Conservation (phyloP, 2,797 vertebrate species). For the Lophotriccus pileatus region DNA sequence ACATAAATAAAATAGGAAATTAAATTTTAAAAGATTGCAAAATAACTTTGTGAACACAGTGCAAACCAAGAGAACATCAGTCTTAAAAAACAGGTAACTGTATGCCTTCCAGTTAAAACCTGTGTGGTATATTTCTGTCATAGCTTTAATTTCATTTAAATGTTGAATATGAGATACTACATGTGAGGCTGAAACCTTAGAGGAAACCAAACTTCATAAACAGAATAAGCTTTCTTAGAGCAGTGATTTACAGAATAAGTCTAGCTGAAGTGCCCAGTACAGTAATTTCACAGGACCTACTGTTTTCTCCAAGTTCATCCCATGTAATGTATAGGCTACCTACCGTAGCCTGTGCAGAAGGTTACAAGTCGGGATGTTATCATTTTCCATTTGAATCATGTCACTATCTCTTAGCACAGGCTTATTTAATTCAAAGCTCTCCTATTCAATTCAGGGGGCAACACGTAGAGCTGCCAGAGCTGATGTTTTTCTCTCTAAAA, state of each 20-base stretch:
- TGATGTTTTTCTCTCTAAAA: neutral
- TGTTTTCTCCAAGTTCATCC: neutral
- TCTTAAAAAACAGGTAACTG: neutral
- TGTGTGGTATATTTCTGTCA: neutral
- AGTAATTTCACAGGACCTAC: neutral
- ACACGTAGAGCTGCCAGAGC: neutral
- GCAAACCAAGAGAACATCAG: slow-evolving; percentile 7
- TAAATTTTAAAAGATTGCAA: slow-evolving; percentile 64
- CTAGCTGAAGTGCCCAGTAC: neutral
- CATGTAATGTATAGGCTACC: neutral
- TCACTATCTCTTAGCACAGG: neutral
- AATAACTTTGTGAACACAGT: slow-evolving; percentile 36
- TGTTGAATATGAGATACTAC: slow-evolving; percentile 15
- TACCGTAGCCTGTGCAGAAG: neutral
- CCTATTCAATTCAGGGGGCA: neutral
- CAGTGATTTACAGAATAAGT: neutral
- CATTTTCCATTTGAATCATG: neutral
- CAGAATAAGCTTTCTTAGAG: neutral
- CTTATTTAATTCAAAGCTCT: neutral
- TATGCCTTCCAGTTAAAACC: neutral
- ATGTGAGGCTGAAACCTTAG: slow-evolving; percentile 36
- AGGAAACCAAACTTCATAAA: slow-evolving; percentile 4
- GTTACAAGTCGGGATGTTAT: neutral
- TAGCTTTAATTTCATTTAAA: slow-evolving; percentile 25
- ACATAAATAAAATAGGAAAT: slow-evolving; percentile 72